Evolutionary conservation across 2,888 invertebrate genomes (phyloP).

Genomic region (Temnothorax ravouxi): DNA sequence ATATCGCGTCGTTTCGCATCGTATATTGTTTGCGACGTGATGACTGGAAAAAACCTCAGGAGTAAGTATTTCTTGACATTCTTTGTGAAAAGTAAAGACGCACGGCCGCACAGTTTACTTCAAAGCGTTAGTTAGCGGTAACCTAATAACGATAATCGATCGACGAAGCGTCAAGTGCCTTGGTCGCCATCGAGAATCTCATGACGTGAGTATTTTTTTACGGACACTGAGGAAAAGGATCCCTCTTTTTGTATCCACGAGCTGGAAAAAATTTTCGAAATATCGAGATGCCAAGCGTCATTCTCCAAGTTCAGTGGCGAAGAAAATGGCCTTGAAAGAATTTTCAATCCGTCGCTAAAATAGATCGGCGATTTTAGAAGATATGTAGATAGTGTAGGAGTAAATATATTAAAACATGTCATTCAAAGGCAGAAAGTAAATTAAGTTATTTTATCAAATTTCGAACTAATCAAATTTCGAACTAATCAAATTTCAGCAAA

Average conservation of each 20-base stretch:
- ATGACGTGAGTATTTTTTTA: conserved; percentile 39
- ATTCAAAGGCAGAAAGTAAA: background rate
- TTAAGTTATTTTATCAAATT: background rate
- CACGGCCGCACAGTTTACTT: conserved; percentile 40
- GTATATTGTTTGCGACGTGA: conserved; percentile 24
- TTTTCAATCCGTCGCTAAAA: conserved; percentile 7
- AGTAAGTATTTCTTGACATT: conserved; percentile 39
- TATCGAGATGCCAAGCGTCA: conserved; percentile 27
- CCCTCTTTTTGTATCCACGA: conserved; percentile 12
- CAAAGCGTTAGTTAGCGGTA: conserved; percentile 46
- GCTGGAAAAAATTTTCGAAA: conserved; percentile 48
- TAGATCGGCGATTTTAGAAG: conserved; percentile 3
- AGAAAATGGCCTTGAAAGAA: conserved; percentile 47
- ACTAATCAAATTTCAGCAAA: background rate
- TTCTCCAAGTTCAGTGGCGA: conserved; percentile 43
- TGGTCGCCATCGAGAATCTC: conserved; percentile 34
- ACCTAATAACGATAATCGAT: conserved; percentile 76
- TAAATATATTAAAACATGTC: background rate
- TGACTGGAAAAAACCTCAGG: background rate
- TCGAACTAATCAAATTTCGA: background rate
- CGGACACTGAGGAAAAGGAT: conserved; percentile 16
- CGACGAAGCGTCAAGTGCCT: conserved; percentile 64
- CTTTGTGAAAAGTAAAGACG: conserved; percentile 57
- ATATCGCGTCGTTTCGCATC: conserved; percentile 16
- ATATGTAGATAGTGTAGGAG: background rate